phyloP scores from a whole-genome alignment of 2,888 invertebrate genomes.

The Temnothorax unifasciatus region DNA sequence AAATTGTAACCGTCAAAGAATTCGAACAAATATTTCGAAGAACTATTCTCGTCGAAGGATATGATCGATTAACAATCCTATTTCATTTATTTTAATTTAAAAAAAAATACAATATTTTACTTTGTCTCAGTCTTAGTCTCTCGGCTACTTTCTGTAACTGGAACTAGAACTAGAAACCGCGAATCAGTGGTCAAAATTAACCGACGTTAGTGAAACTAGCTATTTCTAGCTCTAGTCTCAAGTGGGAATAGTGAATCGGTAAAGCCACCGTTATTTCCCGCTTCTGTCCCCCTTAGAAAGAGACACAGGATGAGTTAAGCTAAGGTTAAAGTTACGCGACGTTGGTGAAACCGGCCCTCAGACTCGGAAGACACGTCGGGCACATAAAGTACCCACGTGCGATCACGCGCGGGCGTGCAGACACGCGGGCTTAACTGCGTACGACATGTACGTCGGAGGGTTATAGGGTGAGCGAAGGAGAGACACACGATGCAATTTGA shows the following conservation, averaged over 20 bases:
- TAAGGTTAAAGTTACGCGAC: constrained; percentile 53
- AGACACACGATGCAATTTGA: constrained; percentile 54
- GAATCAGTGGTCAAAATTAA: constrained; percentile 35
- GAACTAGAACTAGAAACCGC: constrained; percentile 5
- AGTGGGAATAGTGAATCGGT: constrained; percentile 15
- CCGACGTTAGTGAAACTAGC: constrained; percentile 21
- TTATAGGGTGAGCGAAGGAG: constrained; percentile 49
- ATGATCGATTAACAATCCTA: neutral
- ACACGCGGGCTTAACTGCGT: constrained; percentile 62
- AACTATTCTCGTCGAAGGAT: neutral
- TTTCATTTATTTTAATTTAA: neutral
- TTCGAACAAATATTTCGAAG: neutral
- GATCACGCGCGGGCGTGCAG: constrained; percentile 47
- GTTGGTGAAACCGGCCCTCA: constrained; percentile 41
- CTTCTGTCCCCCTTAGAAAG: neutral
- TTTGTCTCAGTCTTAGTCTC: neutral
- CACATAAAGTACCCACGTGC: constrained; percentile 55
- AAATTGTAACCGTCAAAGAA: neutral
- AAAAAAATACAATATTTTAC: neutral
- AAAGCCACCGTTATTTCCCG: neutral
- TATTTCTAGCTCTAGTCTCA: constrained; percentile 35
- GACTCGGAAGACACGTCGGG: constrained; percentile 50
- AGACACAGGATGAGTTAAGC: constrained; percentile 40
- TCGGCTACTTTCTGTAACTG: neutral
- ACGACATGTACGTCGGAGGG: constrained; percentile 34